Evolutionary conservation across 2,113 vertebrate species (phyloP).

Genomic region (Tauraco erythrolophus): DNA sequence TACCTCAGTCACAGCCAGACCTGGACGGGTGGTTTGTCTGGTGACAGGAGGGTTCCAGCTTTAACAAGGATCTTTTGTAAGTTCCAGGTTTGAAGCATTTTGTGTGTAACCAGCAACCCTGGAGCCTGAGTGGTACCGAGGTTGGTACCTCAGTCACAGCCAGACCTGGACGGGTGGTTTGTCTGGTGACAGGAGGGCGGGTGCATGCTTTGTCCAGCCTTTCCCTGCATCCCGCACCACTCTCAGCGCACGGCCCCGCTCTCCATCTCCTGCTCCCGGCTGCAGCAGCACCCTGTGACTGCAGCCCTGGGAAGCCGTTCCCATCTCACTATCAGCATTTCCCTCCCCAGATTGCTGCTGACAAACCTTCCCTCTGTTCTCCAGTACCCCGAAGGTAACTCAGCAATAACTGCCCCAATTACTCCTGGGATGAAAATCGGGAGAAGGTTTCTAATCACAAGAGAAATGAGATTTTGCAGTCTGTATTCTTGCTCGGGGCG

Average conservation of each 20-base stretch:
- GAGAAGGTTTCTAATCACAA: background rate
- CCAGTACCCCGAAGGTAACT: background rate
- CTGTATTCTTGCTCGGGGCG: background rate
- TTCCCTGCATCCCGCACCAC: background rate
- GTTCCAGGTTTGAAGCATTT: too few relatives aligned
- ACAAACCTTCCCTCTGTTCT: too few relatives aligned
- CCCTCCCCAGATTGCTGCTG: background rate
- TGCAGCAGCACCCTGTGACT: background rate
- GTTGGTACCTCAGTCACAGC: background rate
- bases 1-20: too few relatives aligned
- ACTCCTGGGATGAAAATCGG: accelerated
- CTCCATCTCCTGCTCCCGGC: background rate
- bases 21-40: too few relatives aligned
- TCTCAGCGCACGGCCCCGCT: background rate
- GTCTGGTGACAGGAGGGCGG: background rate
- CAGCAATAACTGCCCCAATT: background rate
- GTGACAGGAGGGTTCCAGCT: too few relatives aligned
- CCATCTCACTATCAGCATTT: too few relatives aligned
- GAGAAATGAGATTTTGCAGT: background rate
- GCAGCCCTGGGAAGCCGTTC: background rate
- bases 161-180: background rate
- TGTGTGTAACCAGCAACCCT: too few relatives aligned
- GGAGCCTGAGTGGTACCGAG: too few relatives aligned
- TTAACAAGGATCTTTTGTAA: too few relatives aligned
- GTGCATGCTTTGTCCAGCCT: background rate